These are phyloP conservation scores for Metalampra italica DNA, from an alignment of 2,888 invertebrate species.

Conservation along the genomic window DNA sequence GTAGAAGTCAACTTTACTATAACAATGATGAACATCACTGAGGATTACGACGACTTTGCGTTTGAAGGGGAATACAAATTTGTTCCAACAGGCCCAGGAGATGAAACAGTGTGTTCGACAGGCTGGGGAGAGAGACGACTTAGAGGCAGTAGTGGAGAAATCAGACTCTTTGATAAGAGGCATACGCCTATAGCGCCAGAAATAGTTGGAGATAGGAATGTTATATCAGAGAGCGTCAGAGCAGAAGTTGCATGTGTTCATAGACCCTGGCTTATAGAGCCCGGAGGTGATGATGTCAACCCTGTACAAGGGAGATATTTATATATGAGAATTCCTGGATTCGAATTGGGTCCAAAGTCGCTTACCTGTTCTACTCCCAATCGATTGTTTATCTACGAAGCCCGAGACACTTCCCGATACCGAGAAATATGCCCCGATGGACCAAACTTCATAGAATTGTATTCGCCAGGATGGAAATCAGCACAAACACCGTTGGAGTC, in stretches of 20 bases:
- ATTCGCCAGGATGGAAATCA: slow-evolving; percentile 84
- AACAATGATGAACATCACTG: slow-evolving; percentile 87
- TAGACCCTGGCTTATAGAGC: slow-evolving; percentile 88
- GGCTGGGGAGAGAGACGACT: slow-evolving; percentile 82
- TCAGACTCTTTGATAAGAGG: slow-evolving; percentile 81
- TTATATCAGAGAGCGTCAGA: slow-evolving; percentile 73
- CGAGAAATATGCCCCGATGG: slow-evolving; percentile 83
- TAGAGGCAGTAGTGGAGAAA: slow-evolving; percentile 86
- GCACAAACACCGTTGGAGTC: slow-evolving; percentile 62
- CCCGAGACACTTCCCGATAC: slow-evolving; percentile 79
- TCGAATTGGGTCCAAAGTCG: slow-evolving; percentile 69
- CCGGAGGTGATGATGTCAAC: slow-evolving; percentile 83
- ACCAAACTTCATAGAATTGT: slow-evolving; percentile 79
- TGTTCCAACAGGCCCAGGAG: slow-evolving; percentile 75
- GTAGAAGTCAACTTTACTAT: slow-evolving; percentile 87
- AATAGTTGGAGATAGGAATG: slow-evolving; percentile 67
- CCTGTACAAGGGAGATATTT: slow-evolving; percentile 81
- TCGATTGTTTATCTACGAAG: slow-evolving; percentile 85
- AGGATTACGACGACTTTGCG: slow-evolving; percentile 88
- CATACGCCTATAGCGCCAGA: slow-evolving; percentile 62
- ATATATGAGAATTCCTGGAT: slow-evolving; percentile 84
- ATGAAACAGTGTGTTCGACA: slow-evolving; percentile 80
- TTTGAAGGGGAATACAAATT: slow-evolving; percentile 87
- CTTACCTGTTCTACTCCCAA: slow-evolving; percentile 83
- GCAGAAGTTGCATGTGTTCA: slow-evolving; percentile 82